These are phyloP conservation scores for Telmatherina bonti DNA, from an alignment of 2,797 vertebrate species.

Conservation along the genomic window DNA sequence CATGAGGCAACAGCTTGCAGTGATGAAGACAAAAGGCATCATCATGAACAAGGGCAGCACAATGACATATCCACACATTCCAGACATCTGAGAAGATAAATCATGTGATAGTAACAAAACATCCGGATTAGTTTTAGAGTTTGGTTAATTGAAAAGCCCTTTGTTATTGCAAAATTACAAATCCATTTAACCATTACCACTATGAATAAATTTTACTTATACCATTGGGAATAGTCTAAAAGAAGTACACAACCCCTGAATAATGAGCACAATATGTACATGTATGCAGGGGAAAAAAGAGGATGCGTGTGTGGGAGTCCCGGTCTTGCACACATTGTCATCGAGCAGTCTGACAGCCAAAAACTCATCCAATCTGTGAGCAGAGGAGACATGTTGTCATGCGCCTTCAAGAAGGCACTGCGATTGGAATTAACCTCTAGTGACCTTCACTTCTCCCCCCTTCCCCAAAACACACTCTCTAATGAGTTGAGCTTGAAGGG, in stretches of 20 bases:
- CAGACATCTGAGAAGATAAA: constrained; percentile 57
- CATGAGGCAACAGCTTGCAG: constrained; percentile 43
- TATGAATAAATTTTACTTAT: constrained; percentile 28
- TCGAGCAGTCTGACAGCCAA: constrained; percentile 63
- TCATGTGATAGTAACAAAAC: constrained; percentile 65
- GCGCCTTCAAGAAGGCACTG: constrained; percentile 72
- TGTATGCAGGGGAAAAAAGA: not conserved
- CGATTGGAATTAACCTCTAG: constrained; percentile 81
- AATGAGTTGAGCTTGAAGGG: constrained; percentile 76
- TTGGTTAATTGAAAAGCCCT: constrained; percentile 41
- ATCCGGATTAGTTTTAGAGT: constrained; percentile 59
- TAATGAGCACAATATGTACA: constrained; percentile 29
- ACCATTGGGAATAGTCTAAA: constrained; percentile 16
- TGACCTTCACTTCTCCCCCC: constrained; percentile 68
- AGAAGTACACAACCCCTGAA: constrained; percentile 4
- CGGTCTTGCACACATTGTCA: constrained; percentile 66
- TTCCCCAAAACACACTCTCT: constrained; percentile 70
- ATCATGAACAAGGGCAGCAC: constrained; percentile 51
- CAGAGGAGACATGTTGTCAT: constrained; percentile 80
- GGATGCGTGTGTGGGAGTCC: not conserved
- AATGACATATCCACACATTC: constrained; percentile 41
- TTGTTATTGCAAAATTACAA: constrained; percentile 57
- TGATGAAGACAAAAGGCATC: constrained; percentile 65
- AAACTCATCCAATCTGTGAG: constrained; percentile 76
- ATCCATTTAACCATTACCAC: constrained; percentile 34